Evolutionary conservation across 2,113 vertebrate genomes (phyloP), one percentile per base, ranked within the genome.

Genomic region (Perccottus glenii): DNA sequence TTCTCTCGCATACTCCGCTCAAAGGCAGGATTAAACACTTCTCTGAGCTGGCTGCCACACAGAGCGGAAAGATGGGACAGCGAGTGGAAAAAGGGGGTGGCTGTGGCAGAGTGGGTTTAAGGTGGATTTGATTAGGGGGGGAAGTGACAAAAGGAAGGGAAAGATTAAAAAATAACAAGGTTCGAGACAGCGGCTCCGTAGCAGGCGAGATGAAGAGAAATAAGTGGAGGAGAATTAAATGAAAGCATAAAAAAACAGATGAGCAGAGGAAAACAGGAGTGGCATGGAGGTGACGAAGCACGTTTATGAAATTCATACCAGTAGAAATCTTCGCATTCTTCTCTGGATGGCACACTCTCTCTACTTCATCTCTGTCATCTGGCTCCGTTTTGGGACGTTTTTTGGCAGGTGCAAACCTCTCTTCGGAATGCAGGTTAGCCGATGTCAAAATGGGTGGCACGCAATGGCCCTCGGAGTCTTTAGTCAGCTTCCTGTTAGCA

Each of bases 321-420:
- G 58, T 47, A 38, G 47, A 81, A 48, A 86, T 70, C 72, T 42
- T 87, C 74, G 74, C 55, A 76, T 78, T 81, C 68, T 91, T 88
- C 64, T 90, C 88, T 1, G 48, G 44, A 56, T 79, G 74, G 65
- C 57, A 81, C 60, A 12, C 32, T 78, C 70, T 45, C 27, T 86
- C 88, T 48, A 35, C 71, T 1, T 87, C 87, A 44, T 74, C 77
- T 35, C 57, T 0, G 47, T 83, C 78, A 5, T 95, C 94, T 44
- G 87, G 82, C 36, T 90, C 84, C 5, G 90, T 87, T 56, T 94
- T 93, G 70, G 66, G 79, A 67, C 94, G 94, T 74, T 97, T 98
- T 83, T 94, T 91, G 67, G 90, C 82, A 70, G 91, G 78, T 78
- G 85, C 91, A 14, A 90, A 92, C 67, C 89, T 91, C 14, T 89